Evolutionary conservation across 2,888 invertebrate genomes (phyloP).

Genomic region (Pasiphila rectangulata): DNA sequence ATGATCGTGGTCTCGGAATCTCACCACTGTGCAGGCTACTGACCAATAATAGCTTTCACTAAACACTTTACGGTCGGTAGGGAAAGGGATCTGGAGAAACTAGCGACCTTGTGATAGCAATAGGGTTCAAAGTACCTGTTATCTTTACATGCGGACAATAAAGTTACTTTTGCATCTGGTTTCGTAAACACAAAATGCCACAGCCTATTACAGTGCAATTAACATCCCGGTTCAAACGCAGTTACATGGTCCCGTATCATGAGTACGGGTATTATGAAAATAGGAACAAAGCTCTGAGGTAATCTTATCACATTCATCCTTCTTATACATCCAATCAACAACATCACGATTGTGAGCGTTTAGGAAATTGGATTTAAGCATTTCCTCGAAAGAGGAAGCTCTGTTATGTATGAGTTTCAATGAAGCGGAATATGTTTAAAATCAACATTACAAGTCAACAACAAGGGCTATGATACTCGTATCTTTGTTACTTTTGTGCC

Average conservation of each 20-base stretch:
- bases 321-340: conserved; percentile 9
- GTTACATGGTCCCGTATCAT: conserved; percentile 13
- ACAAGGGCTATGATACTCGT: background rate
- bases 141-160: too few species aligned
- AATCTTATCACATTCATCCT: conserved; percentile 21
- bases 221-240: conserved; percentile 10
- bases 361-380: conserved; percentile 14
- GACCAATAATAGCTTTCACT: conserved; percentile 14
- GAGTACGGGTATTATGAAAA: conserved; percentile 22
- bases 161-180: conserved; percentile 1
- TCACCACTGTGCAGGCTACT: conserved; percentile 8
- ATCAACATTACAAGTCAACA: conserved; percentile 10
- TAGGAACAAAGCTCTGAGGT: conserved; percentile 18
- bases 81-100: conserved; percentile 1
- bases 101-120: background rate
- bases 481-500: conserved; percentile 3
- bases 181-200: conserved; percentile 10
- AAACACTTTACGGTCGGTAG: conserved; percentile 5
- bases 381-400: conserved; percentile 12
- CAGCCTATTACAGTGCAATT: conserved; percentile 4
- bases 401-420: conserved; percentile 14
- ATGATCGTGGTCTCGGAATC: conserved; percentile 25
- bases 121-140: background rate
- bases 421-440: conserved; percentile 15
- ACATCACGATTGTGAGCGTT: conserved; percentile 3